Evolutionary conservation across 1,140 invertebrate genomes (phyloP).

Genomic region (Pentalonia nigronervosa): DNA sequence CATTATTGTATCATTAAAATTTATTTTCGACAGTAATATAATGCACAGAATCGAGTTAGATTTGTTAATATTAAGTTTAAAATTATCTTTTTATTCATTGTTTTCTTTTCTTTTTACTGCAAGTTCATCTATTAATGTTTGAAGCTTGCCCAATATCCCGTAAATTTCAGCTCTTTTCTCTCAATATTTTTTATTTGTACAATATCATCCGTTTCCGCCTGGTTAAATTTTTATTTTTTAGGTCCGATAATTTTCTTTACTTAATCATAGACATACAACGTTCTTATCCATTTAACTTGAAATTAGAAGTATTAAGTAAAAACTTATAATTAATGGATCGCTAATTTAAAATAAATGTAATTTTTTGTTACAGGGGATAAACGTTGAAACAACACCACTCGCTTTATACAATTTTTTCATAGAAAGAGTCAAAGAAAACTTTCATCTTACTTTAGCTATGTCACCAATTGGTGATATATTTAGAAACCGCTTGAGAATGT

Average conservation of each 20-base stretch:
- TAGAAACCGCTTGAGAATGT: conserved; percentile 84
- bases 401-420: conserved; percentile 88
- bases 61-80: not conserved
- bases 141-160: not conserved
- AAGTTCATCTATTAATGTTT: not conserved
- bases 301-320: not conserved
- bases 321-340: not conserved
- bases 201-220: not conserved
- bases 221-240: not conserved
- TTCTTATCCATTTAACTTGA: not conserved
- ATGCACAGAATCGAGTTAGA: not conserved
- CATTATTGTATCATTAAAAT: not conserved
- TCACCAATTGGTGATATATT: conserved; percentile 90
- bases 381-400: conserved; percentile 81
- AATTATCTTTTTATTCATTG: not conserved
- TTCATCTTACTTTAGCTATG: conserved; percentile 88
- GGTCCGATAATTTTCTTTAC: not conserved
- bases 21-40: not conserved
- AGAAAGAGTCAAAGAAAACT: conserved; percentile 81
- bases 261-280: not conserved
- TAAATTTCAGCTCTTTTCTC: not conserved
- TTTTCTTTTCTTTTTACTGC: not conserved
- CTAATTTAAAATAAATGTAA: not conserved
- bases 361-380: conserved; percentile 71
- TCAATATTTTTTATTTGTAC: not conserved